These are phyloP conservation scores for Apogon talboti DNA, from an alignment of 2,797 vertebrate genomes.

Conservation along the genomic window DNA sequence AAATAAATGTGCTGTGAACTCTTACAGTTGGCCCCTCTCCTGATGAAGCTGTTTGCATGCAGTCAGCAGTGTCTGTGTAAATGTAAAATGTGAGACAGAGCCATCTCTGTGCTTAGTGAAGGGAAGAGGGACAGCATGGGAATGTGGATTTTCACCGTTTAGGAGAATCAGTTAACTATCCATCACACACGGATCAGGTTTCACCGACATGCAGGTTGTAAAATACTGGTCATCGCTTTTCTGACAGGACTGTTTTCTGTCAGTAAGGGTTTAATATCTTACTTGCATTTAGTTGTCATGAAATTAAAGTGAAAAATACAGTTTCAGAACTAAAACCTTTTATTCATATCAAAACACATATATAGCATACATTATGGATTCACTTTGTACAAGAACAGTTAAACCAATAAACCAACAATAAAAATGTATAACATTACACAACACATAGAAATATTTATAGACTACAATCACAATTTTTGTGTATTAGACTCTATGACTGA, in stretches of 20 bases:
- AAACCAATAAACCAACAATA: slow-evolving; percentile 59
- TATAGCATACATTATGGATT: slow-evolving; percentile 57
- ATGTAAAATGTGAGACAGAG: slow-evolving; percentile 27
- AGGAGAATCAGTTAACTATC: slow-evolving; percentile 79
- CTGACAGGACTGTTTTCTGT: slow-evolving; percentile 65
- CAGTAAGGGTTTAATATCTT: slow-evolving; percentile 34
- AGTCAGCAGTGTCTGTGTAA: slow-evolving; percentile 65
- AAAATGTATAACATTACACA: slow-evolving; percentile 63
- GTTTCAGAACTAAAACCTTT: slow-evolving; percentile 53
- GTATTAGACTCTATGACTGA: slow-evolving; percentile 26
- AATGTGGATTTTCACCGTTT: slow-evolving; percentile 72
- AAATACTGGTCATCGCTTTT: slow-evolving; percentile 71
- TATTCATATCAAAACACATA: slow-evolving; percentile 78
- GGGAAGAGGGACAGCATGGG: slow-evolving; percentile 62
- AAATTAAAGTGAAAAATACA: slow-evolving; percentile 19
- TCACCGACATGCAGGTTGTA: slow-evolving; percentile 70
- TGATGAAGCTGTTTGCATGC: slow-evolving; percentile 36
- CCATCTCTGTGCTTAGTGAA: slow-evolving; percentile 42
- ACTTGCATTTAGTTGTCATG: not conserved
- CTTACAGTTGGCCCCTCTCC: slow-evolving; percentile 31
- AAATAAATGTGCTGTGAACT: not conserved
- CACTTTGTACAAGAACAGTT: slow-evolving; percentile 48
- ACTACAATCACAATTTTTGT: slow-evolving; percentile 29
- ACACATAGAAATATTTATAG: slow-evolving; percentile 70
- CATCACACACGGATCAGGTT: slow-evolving; percentile 79